A percentile compares a stretch with the other conserved stretches of the same genome.
Evolutionary conservation across 2,797 vertebrate species (phyloP).

Genomic region (Mus spretus): DNA sequence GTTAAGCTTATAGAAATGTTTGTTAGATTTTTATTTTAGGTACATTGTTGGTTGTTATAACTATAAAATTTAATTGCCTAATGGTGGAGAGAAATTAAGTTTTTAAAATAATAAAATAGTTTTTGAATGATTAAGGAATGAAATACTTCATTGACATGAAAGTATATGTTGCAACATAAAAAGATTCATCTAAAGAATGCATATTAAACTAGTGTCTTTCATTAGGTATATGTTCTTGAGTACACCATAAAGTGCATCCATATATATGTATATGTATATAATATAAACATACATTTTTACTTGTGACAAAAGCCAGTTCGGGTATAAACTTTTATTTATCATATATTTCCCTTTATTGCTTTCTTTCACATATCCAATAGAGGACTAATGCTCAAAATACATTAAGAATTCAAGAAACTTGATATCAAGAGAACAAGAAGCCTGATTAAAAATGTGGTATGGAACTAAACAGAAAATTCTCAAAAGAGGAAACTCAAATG

Average conservation of each 20-base stretch:
- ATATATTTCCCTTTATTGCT: not conserved
- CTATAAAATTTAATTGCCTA: conserved; percentile 13
- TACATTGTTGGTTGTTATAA: not conserved
- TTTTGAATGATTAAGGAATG: not conserved
- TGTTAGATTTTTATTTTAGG: conserved; percentile 34
- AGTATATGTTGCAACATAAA: not conserved
- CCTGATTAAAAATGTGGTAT: too few relatives aligned
- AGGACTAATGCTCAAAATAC: not conserved
- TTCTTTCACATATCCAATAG: not conserved
- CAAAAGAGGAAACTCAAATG: not conserved
- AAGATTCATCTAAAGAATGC: not conserved
- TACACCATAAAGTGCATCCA: not conserved
- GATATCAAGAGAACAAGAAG: not conserved
- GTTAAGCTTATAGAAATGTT: not conserved
- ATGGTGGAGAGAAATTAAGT: not conserved
- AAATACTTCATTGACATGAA: not conserved
- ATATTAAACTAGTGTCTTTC: not conserved
- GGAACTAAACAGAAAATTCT: not conserved
- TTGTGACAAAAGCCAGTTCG: not conserved
- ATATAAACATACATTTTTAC: not conserved
- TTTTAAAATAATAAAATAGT: not conserved
- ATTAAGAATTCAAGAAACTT: not conserved
- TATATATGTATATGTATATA: not conserved
- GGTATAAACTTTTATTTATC: not conserved
- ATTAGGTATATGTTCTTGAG: not conserved